These are phyloP conservation scores for Hipposideros larvatus DNA, from an alignment of 2,797 vertebrate species.

Conservation along the genomic window DNA sequence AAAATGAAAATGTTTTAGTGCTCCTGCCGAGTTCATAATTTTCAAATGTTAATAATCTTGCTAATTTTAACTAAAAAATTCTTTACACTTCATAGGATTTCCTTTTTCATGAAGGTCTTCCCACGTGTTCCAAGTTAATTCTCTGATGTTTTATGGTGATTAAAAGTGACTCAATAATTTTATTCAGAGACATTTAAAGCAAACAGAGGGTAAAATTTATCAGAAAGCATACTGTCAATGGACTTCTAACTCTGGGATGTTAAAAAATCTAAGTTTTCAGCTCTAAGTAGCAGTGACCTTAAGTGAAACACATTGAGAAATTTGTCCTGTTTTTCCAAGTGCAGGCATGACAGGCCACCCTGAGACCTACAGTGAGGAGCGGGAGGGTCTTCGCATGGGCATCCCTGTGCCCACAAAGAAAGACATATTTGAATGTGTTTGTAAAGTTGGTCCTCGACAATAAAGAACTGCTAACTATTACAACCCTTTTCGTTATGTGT, in stretches of 20 bases:
- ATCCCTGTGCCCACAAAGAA: neutral
- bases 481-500: neutral
- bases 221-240: neutral
- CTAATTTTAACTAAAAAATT: constrained; percentile 59
- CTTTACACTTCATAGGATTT: constrained; percentile 50
- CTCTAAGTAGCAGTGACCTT: neutral
- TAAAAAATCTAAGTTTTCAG: neutral
- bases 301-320: neutral
- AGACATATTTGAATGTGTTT: neutral
- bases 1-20: constrained; percentile 19
- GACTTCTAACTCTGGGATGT: neutral
- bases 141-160: neutral
- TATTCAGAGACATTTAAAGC: neutral
- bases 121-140: neutral
- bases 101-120: neutral
- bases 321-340: neutral
- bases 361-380: neutral
- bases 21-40: constrained; percentile 14
- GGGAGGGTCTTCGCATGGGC: fast-evolving
- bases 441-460: neutral
- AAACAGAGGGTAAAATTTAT: neutral
- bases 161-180: constrained; percentile 17
- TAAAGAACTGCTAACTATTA: neutral
- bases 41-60: constrained; percentile 17
- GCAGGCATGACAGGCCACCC: fast-evolving